These are phyloP conservation scores for Eretmochelys imbricata DNA, from an alignment of 2,113 vertebrate species.

Conservation along the genomic window DNA sequence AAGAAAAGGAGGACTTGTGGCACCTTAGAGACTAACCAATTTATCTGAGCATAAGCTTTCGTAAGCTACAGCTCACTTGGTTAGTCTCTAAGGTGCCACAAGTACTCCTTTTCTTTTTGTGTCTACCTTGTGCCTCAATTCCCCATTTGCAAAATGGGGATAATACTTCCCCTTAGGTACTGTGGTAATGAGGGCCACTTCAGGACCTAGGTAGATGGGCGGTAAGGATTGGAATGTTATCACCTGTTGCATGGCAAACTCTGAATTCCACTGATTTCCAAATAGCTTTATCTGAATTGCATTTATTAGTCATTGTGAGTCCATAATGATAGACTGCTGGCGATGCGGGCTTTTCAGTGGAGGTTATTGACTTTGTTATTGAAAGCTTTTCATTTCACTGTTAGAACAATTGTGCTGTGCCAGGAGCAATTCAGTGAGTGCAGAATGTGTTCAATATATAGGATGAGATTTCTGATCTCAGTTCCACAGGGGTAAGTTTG, in stretches of 20 bases:
- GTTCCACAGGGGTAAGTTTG: neutral
- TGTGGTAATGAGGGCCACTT: neutral
- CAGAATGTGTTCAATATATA: neutral
- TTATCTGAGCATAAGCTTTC: no score
- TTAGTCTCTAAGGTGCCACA: no score
- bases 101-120: no score
- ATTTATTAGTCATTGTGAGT: neutral
- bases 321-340: neutral
- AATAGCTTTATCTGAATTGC: rapidly evolving
- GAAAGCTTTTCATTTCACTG: neutral
- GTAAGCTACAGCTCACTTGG: no score
- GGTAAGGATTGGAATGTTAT: neutral
- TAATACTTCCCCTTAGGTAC: neutral
- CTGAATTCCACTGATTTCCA: neutral
- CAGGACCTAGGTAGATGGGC: neutral
- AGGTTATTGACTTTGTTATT: neutral
- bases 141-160: neutral
- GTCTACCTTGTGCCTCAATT: neutral
- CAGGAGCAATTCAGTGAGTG: neutral
- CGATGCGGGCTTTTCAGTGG: neutral
- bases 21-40: no score
- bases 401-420: neutral
- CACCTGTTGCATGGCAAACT: neutral
- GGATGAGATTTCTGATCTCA: neutral
- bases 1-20: no score